Base-by-base conservation (phyloP, 1,140 invertebrate genomes). In the Aphelinus atriplicis region DNA sequence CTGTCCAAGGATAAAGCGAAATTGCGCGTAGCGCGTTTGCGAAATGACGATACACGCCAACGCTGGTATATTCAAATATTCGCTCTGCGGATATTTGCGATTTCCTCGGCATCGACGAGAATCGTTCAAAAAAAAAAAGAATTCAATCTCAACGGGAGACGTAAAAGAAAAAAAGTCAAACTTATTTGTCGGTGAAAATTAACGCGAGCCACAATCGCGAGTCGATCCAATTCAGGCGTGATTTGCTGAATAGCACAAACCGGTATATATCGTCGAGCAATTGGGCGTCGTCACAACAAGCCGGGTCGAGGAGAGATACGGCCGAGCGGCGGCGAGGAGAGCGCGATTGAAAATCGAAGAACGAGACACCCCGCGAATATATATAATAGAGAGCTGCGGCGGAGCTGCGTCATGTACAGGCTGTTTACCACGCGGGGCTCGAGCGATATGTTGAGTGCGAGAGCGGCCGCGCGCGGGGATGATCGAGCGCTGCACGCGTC, bases 401-500 rank as follows among this genome's bases (percentile, higher is more conserved):
- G 26, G 26, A 26, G 26, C 26, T 26, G 26, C 26, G 26, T 26
- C 26, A 26, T 26, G 26, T 26, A 26, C 26, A 26, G 26, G 26
- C 26, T 26, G 26, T 26, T 26, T 26, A 26, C 60, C 26, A 0
- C 7, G 6, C 58, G 58, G 5, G 7, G 58, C 58, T 63, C 43
- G 46, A 3, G 3, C 58, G 26, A 26, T 26, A 26, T 26, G 26
- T 26, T 26, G 3, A 63, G 61, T 50, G 7, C 10, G 10, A 10
- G 62, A 9, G 50, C 43, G 63, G 51, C 9, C 46, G 61, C 61
- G 61, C 61, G 42, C 9, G 2, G 5, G 43, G 61, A 63, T 63
- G 61, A 63, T 63, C 61, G 61, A 63, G 61, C 61, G 61, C 26
- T 26, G 26, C 26, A 26, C 7, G 9, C 45, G 61, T 63, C 61